Percentiles rank a stretch among this genome's conserved stretches.
These are phyloP conservation scores for Notospermus geniculatus DNA, from an alignment of 1,140 invertebrate species.

Conservation along the genomic window DNA sequence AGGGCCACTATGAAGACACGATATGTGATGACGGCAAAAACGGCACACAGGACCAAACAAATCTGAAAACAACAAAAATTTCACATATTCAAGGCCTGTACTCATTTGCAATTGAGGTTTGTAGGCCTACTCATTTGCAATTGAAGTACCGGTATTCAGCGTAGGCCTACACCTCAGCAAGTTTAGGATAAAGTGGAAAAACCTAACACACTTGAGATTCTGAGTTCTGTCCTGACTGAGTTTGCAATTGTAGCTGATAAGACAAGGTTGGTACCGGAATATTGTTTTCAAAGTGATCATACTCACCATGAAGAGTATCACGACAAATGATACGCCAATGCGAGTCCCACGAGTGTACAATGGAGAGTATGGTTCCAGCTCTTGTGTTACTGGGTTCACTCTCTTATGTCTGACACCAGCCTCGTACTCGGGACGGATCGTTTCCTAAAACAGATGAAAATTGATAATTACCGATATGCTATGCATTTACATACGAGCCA, in stretches of 20 bases:
- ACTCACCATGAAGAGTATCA: slow-evolving; percentile 37
- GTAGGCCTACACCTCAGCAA: background rate
- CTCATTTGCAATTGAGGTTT: background rate
- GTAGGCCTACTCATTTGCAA: background rate
- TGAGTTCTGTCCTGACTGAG: too few species aligned
- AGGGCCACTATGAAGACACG: slow-evolving; percentile 80
- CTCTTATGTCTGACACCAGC: slow-evolving; percentile 31
- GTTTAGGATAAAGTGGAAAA: too few species aligned
- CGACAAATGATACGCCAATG: slow-evolving; percentile 38
- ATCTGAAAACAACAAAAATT: slow-evolving; percentile 62
- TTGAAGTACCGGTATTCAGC: too few species aligned
- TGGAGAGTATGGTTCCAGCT: slow-evolving; percentile 44
- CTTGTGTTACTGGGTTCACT: slow-evolving; percentile 47
- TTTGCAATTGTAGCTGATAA: too few species aligned
- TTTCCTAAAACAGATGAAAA: slow-evolving; percentile 45
- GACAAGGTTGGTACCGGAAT: too few species aligned
- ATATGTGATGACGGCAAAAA: slow-evolving; percentile 90
- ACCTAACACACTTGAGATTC: too few species aligned
- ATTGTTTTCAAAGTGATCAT: too few species aligned
- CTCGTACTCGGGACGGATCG: slow-evolving; percentile 47
- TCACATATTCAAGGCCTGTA: background rate
- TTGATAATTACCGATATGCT: too few species aligned
- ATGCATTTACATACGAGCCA: too few species aligned
- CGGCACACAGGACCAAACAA: slow-evolving; percentile 76
- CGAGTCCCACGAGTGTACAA: slow-evolving; percentile 31